Percentiles rank a stretch among this genome's conserved stretches.
Evolutionary conservation across 1,140 invertebrate genomes (phyloP).

Genomic region (Brachionus paranguensis): DNA sequence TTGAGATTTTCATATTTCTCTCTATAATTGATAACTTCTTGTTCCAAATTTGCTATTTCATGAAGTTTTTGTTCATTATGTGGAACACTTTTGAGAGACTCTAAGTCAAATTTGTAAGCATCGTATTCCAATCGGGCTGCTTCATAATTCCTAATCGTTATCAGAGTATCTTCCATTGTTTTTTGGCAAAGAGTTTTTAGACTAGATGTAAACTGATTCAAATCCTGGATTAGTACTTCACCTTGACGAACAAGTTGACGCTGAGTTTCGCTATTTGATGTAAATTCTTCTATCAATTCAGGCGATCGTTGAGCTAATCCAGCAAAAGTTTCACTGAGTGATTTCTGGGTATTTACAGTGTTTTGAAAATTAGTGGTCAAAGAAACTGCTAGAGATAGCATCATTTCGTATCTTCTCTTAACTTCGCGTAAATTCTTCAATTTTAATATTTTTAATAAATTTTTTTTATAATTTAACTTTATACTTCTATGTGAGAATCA

Average conservation of each 20-base stretch:
- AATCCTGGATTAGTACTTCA: conserved; percentile 75
- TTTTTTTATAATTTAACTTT: background rate
- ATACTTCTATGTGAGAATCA: conserved; percentile 77
- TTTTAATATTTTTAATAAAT: conserved; percentile 77
- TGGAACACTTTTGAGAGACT: conserved; percentile 58
- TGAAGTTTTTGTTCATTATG: conserved; percentile 23
- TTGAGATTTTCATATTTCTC: conserved; percentile 81
- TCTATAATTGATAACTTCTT: conserved; percentile 75
- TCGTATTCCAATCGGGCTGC: conserved; percentile 88
- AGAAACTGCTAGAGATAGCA: background rate
- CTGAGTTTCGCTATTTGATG: conserved; percentile 90
- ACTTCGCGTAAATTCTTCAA: background rate
- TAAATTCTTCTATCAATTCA: conserved; percentile 86
- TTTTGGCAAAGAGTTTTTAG: conserved; percentile 90
- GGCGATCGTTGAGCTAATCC: conserved; percentile 87
- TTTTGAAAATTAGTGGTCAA: conserved; percentile 66
- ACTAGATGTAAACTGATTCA: conserved; percentile 91
- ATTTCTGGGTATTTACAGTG: conserved; percentile 74
- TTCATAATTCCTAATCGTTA: conserved; percentile 87
- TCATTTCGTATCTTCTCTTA: background rate
- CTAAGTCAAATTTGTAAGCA: conserved; percentile 86
- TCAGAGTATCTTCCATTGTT: conserved; percentile 89
- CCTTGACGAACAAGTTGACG: conserved; percentile 86
- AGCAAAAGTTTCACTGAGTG: conserved; percentile 81
- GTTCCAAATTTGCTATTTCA: conserved; percentile 69